Evolutionary conservation across 1,140 invertebrate genomes (phyloP).

Genomic region (Galleria mellonella): DNA sequence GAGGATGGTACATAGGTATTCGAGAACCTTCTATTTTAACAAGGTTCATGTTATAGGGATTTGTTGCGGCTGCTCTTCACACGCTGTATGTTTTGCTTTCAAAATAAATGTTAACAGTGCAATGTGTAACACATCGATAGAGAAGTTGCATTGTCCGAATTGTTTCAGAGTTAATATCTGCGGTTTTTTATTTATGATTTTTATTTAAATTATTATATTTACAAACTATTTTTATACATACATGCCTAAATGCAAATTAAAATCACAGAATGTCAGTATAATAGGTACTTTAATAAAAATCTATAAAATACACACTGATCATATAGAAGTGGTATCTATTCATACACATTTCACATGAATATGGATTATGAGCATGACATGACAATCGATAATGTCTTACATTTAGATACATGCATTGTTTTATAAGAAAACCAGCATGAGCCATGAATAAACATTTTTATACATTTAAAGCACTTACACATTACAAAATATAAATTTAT

Average conservation of each 20-base stretch:
- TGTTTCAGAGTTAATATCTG: too few species aligned
- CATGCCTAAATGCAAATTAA: too few species aligned
- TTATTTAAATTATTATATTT: too few species aligned
- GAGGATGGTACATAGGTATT: conserved; percentile 4
- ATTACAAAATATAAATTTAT: conserved; percentile 1
- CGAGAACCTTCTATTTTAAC: neutral
- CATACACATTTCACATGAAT: conserved; percentile 19
- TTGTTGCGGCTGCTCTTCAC: conserved; percentile 18
- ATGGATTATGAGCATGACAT: conserved; percentile 25
- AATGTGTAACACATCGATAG: too few species aligned
- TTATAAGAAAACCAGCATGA: neutral
- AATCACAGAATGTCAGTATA: too few species aligned
- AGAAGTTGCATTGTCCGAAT: too few species aligned
- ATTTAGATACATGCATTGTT: neutral
- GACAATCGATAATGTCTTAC: conserved; percentile 15
- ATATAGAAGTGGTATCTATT: too few species aligned
- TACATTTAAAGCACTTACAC: neutral
- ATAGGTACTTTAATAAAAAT: too few species aligned
- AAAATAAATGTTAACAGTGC: neutral
- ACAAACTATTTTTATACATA: too few species aligned
- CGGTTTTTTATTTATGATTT: too few species aligned
- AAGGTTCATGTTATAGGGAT: conserved; percentile 3
- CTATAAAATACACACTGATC: too few species aligned
- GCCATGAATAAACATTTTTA: neutral
- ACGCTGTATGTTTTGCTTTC: conserved; percentile 21